Evolutionary conservation across 2,888 invertebrate species (phyloP).

Genomic region (Hypselothyrea guttata): DNA sequence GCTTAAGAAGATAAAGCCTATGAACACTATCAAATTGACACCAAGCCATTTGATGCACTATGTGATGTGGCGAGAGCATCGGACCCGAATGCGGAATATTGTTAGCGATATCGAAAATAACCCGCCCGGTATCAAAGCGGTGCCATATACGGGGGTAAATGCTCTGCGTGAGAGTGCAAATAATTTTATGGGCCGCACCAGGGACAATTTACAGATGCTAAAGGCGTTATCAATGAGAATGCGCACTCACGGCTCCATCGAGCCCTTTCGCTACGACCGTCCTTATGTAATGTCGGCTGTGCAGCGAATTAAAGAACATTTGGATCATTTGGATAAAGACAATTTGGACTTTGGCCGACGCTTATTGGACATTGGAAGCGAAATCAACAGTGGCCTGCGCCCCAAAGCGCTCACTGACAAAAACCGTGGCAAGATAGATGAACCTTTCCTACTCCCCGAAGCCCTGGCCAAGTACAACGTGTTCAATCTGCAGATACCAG

Average conservation of each 20-base stretch:
- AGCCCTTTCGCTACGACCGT: constrained; percentile 30
- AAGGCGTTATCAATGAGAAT: constrained; percentile 24
- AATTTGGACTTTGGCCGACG: constrained; percentile 52
- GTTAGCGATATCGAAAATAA: constrained; percentile 36
- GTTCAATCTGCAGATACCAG: constrained; percentile 40
- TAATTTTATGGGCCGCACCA: constrained; percentile 53
- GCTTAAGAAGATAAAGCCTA: too few relatives aligned
- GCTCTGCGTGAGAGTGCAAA: constrained; percentile 45
- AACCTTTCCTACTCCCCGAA: constrained; percentile 30
- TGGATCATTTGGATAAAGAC: constrained; percentile 31
- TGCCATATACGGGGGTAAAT: constrained; percentile 46
- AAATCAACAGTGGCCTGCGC: neutral
- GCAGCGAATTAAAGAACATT: constrained; percentile 4
- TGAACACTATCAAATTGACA: too few relatives aligned
- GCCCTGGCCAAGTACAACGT: constrained; percentile 50
- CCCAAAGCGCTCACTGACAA: too few relatives aligned
- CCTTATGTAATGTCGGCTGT: constrained; percentile 28
- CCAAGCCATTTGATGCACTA: neutral
- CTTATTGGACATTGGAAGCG: constrained; percentile 29
- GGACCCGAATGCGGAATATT: constrained; percentile 32
- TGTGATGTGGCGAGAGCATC: constrained; percentile 51
- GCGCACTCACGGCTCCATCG: constrained; percentile 39
- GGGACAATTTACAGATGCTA: constrained; percentile 51
- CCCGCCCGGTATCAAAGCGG: constrained; percentile 44
- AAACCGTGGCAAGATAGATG: too few relatives aligned